phyloP scores from a whole-genome alignment of 2,888 invertebrate species.

The Melipona beecheii region DNA sequence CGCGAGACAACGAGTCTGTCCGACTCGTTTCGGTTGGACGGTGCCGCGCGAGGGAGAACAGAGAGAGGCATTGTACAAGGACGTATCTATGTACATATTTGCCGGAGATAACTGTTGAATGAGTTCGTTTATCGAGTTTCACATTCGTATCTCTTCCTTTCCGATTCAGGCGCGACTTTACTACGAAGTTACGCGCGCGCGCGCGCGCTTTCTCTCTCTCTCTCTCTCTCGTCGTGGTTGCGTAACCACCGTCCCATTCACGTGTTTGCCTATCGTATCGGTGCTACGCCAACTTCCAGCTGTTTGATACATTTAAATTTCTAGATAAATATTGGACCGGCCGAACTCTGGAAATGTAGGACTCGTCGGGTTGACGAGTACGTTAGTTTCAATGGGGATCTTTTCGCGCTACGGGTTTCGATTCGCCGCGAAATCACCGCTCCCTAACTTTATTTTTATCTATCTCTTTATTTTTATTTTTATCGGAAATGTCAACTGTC shows the following conservation, averaged over 20 bases:
- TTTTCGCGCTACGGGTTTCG: too few relatives aligned
- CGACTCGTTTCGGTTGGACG: not conserved
- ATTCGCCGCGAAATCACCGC: too few relatives aligned
- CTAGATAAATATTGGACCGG: not conserved
- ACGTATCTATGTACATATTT: constrained; percentile 72
- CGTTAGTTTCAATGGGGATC: too few relatives aligned
- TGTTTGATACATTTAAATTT: not conserved
- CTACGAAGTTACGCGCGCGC: constrained; percentile 46
- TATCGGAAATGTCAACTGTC: too few relatives aligned
- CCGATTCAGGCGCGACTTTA: constrained; percentile 19
- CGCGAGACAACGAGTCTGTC: too few relatives aligned
- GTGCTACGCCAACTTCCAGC: not conserved
- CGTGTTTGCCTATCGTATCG: not conserved
- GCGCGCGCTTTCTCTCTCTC: too few relatives aligned
- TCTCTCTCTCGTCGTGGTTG: constrained; percentile 14
- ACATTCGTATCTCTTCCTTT: constrained; percentile 61
- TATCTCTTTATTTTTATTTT: too few relatives aligned
- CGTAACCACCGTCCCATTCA: constrained; percentile 41
- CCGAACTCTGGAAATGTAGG: too few relatives aligned
- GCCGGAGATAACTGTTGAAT: constrained; percentile 79
- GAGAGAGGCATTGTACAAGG: constrained; percentile 57
- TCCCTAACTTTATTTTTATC: too few relatives aligned
- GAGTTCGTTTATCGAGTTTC: constrained; percentile 80
- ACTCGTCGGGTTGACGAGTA: too few relatives aligned
- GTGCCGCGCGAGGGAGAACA: constrained; percentile 52